Evolutionary conservation across 2,113 vertebrate species (phyloP), one percentile per base, ranked within the genome.

Genomic region (Grammomys dolichurus): DNA sequence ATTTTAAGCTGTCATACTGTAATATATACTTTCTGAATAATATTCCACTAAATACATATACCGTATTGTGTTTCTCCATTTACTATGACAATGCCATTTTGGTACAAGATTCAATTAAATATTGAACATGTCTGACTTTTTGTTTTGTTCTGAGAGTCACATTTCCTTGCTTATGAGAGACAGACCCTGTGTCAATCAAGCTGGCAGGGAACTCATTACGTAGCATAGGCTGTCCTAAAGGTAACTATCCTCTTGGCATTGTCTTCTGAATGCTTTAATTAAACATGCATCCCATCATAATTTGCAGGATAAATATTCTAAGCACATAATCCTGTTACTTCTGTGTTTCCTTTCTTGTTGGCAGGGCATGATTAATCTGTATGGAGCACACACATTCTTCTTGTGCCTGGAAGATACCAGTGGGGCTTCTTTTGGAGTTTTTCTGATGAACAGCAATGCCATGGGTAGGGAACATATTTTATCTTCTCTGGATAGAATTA

Each of bases 401-500:
- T 98, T 99, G 95, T 99, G 99, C 95, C 98, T 99, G 95, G 99
- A 99, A 96, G 99, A 99, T 58, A 78, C 75, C 60, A 98, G 96
- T n/a, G 99, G 99, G 31, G 98, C 98, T 60, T 99, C 99, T 60
- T 99, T 99, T 36, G 99, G 99, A 43, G 99, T 99, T 81, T 99
- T 99, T 97, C 98, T 99, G 58, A 98, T 99, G 99, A 99, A 99
- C 96, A 99, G 99, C 97, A 99, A 99, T 82, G 99, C 99, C 36
- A 99, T 99, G 99, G 99, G 99, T 99, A 98, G 98, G 97, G 43
- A 93, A 5, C 46, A 65, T 82, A n/a, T 89, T 82, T 48, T n/a
- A 4, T 88, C 33, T 95, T 56, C 58, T 24, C 7, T 40, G 33
- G 2, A 12, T n/a, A 46, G 17, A 5, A 22, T 40, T 77, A 76